Base-by-base conservation (phyloP, 1,140 invertebrate genomes). In the Battus philenor region DNA sequence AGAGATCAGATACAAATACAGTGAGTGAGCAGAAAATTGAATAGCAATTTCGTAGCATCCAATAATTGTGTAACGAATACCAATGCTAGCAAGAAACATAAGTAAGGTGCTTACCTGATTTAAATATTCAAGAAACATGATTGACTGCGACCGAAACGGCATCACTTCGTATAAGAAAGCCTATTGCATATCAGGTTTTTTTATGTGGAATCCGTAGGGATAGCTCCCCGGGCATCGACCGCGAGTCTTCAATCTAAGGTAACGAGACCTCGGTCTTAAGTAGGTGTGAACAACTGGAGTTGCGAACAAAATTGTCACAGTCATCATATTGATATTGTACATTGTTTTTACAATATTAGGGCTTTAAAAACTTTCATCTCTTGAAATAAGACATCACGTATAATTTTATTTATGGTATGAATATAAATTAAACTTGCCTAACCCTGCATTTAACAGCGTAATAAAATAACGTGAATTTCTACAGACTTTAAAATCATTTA, bases 181-280 rank as follows among this genome's bases (percentile, higher is more conserved):
- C 54, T 69, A 69, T 69, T 67, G 66, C 67, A 70, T 73, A 68
- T 68, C 68, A 68, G 57, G 64, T 68, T 67, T 69, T 73, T 76
- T 67, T 60, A 57, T 41, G 52, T 56, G 54, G 57, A 60, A 62
- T 69, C 53, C 36, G 65, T 63, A 51, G 59, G 58, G 61, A 71
- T 48, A 43, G 47, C 29, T 45, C 33, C 36, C 33, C 59, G 75
- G 74, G 49, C 76, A 59, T 66, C 71, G 79, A 83, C 74, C 74
- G 75, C 65, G 59, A 65, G 54, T 58, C 74, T 80, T 83, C 76
- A 80, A 77, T 78, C 72, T 74, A 56, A 60, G 65, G 69, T 78
- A 80, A 83, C 72, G 68, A 83, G 76, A 53, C 65, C 57, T 58
- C 58, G 59, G 51, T 54, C 53, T 61, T 76, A 78, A 83, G 68